Conservation (phyloP, 1,140 invertebrate genomes). For the Littorina saxatilis region DNA sequence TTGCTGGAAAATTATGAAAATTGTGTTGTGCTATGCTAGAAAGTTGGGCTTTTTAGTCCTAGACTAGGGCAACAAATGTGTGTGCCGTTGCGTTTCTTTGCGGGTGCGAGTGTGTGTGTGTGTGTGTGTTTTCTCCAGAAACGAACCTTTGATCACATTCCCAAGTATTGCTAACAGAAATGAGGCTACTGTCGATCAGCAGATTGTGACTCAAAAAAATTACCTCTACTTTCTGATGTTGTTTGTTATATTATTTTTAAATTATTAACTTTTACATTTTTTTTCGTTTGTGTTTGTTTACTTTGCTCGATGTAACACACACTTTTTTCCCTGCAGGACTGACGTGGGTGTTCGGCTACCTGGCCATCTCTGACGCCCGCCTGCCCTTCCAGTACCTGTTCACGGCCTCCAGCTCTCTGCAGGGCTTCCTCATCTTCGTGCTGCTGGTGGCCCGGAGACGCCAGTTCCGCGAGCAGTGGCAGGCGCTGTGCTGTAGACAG, state of each 20-base stretch:
- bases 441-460: conserved; percentile 68
- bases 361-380: conserved; percentile 76
- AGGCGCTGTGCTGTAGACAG: conserved; percentile 59
- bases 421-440: conserved; percentile 79
- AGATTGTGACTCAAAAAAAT: too few species aligned
- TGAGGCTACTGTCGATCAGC: too few species aligned
- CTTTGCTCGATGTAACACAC: too few species aligned
- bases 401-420: conserved; percentile 77
- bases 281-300: too few species aligned
- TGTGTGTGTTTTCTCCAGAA: background rate
- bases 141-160: background rate
- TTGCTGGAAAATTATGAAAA: too few species aligned
- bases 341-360: conserved; percentile 78
- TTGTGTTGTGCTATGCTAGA: too few species aligned
- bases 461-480: conserved; percentile 70
- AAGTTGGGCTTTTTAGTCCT: too few species aligned
- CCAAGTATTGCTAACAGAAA: too few species aligned
- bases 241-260: too few species aligned
- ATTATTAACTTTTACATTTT: too few species aligned
- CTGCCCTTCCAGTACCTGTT: conserved; percentile 78
- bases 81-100: background rate
- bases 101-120: conserved; percentile 10
- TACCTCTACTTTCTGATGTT: too few species aligned
- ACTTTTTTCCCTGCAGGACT: conserved; percentile 73
- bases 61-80: too few species aligned